Base-by-base conservation (phyloP, 1,140 invertebrate genomes). In the Oreohelix idahoensis region DNA sequence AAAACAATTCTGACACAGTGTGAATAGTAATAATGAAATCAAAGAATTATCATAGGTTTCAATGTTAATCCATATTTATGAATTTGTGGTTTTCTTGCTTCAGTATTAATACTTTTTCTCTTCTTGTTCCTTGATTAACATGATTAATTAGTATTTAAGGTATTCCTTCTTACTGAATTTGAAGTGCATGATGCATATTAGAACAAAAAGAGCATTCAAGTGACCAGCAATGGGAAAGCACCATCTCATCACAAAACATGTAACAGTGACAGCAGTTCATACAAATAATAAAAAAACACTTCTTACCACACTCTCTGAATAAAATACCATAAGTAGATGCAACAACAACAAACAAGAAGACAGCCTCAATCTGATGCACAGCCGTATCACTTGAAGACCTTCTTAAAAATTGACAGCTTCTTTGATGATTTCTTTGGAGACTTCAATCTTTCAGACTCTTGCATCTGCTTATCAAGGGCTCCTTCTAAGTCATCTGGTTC, bases 381-480 rank as follows among this genome's bases (percentile, higher is more conserved):
- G 29, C 29, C 2, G n/a, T 23, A 76, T 66, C 58, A 79, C 29
- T 85, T 83, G 58, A 85, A 85, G 20, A 85, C 78, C 23, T 85
- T 85, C 53, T 85, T 85, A 39, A 85, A 85, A 39, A 82, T 49
- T 23, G 75, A 83, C 42, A 83, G 75, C 53, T 77, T 83, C 51
- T 83, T 85, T 36, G 84, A 83, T 45, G 84, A 85, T 75, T 85
- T 85, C 29, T 85, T 85, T 15, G 79, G 66, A 38, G 63, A 35
- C 35, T 81, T 81, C 11, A 32, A 39, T 79, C 20, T 58, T 1
- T 49, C 77, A 63, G 81, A 66, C 2, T 63, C 73, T 8, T 45
- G 17, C 49, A 83, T 79, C 15, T 83, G 49, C 63, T 85, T 85
- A 32, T 79, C 77, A 23, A 79, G 45, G 32, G 84, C 49, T 13